Evolutionary conservation across 2,113 vertebrate genomes (phyloP), one percentile per base, ranked within the genome.

Genomic region (Daubentonia madagascariensis): DNA sequence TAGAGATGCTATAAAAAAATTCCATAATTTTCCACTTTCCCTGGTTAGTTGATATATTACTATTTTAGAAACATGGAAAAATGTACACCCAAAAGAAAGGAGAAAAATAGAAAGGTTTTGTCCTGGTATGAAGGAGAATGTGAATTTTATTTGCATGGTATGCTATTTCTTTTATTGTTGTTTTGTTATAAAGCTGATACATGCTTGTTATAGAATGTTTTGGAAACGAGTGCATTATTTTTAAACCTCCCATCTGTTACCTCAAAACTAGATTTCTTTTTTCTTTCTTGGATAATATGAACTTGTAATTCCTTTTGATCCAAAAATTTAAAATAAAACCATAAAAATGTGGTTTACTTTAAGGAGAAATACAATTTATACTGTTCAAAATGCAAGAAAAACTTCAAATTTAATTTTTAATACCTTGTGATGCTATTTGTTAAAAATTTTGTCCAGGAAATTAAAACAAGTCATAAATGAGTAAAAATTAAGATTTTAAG

Each of bases 191-290:
- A 92, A 80, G 86, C 68, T 84, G 88, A 97, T 84, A 90, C 37
- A 25, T 54, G 52, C 84, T 96, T 89, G 83, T 96, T 90, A 85
- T 92, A 95, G 95, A 92, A 65, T 92, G n/a, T 84, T 95, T 97
- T 75, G 73, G 48, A 90, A 96, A 84, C 91, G 63, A 84, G 35
- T 92, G 28, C 63, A 73, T 90, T 97, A 96, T 97, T 94, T 97
- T 96, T 96, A 94, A 96, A 84, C 70, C 52, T 80, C 37, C 85
- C 91, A 94, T 97, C 88, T 96, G 89, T 91, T 97, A 94, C 59
- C 81, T 96, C 65, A 90, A 96, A 96, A 80, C 63, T 84, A 88
- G 28, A 89, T 54, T 96, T 83, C 11, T 95, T 95, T 73, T 84
- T 90, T 68, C 43, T 89, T 85, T 59, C 48, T 87, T 23, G 30